These are phyloP conservation scores for Ceramica pisi DNA, from an alignment of 2,888 invertebrate species.

Conservation along the genomic window DNA sequence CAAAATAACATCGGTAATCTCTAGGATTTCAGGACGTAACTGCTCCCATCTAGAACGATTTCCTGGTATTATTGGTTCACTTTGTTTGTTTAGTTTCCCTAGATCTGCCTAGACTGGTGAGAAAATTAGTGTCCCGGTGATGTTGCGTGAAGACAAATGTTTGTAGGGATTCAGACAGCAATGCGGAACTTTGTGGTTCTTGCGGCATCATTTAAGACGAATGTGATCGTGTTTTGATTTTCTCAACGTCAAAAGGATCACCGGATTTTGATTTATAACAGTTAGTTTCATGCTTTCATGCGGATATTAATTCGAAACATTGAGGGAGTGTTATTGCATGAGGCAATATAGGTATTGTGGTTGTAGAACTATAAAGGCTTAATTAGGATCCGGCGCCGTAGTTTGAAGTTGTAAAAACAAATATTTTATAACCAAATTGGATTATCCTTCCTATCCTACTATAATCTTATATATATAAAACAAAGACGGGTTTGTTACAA, in stretches of 20 bases:
- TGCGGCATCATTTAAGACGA: slow-evolving; percentile 9
- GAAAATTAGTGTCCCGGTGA: slow-evolving; percentile 37
- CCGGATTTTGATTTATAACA: background rate
- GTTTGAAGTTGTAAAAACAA: background rate
- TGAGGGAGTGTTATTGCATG: background rate
- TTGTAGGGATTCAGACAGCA: slow-evolving; percentile 26
- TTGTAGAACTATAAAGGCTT: background rate
- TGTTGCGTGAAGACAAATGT: slow-evolving; percentile 17
- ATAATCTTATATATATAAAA: no score
- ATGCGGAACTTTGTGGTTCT: slow-evolving; percentile 38
- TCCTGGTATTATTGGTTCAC: slow-evolving; percentile 38
- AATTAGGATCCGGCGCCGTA: no score
- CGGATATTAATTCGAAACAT: background rate
- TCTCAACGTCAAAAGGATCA: background rate
- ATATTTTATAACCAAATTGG: no score
- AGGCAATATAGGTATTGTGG: no score
- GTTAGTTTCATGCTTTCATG: no score
- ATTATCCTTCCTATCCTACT: no score
- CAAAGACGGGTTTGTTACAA: no score
- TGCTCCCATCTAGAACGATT: slow-evolving; percentile 49
- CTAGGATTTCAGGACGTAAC: slow-evolving; percentile 58
- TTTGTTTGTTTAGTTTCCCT: slow-evolving; percentile 42
- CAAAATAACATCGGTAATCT: slow-evolving; percentile 48
- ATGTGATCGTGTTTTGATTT: slow-evolving; percentile 10
- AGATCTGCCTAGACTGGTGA: slow-evolving; percentile 23